Percentiles rank a stretch among this genome's conserved stretches.
phyloP scores from a whole-genome alignment of 2,888 invertebrate genomes.

The Stenodema calcarata region DNA sequence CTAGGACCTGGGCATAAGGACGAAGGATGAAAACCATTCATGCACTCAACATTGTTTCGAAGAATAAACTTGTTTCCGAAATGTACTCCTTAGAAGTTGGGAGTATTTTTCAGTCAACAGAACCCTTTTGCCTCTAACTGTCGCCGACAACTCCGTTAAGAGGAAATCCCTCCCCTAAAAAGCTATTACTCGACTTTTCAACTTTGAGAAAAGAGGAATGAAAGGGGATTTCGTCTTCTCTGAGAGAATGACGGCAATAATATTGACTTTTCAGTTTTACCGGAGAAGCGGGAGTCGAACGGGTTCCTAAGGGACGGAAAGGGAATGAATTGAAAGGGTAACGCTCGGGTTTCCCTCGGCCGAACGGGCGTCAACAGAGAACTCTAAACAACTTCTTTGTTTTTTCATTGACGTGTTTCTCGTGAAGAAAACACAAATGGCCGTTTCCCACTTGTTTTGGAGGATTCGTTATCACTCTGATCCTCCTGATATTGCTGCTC shows the following conservation, averaged over 20 bases:
- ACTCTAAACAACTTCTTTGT: slow-evolving; percentile 2
- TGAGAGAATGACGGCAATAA: not conserved
- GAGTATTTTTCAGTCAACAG: not conserved
- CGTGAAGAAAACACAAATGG: not conserved
- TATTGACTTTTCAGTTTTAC: not conserved
- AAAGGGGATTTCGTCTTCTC: not conserved
- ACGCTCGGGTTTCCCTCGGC: not conserved
- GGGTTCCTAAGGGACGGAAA: not conserved
- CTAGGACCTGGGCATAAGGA: too few relatives aligned
- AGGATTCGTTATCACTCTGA: not conserved
- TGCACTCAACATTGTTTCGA: too few relatives aligned
- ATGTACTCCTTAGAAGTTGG: not conserved
- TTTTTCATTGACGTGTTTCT: not conserved
- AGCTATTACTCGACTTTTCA: not conserved
- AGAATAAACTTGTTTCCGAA: too few relatives aligned
- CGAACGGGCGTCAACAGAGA: not conserved
- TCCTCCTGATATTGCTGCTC: not conserved
- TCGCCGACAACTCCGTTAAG: not conserved
- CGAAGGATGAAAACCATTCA: too few relatives aligned
- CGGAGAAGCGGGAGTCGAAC: not conserved
- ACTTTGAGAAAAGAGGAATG: not conserved
- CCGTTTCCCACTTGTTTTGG: not conserved
- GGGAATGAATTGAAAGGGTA: not conserved
- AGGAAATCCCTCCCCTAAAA: not conserved
- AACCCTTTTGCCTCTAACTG: not conserved